phyloP scores from a whole-genome alignment of 92 coral and sea anemone species.

The Paragorgia papillata region DNA sequence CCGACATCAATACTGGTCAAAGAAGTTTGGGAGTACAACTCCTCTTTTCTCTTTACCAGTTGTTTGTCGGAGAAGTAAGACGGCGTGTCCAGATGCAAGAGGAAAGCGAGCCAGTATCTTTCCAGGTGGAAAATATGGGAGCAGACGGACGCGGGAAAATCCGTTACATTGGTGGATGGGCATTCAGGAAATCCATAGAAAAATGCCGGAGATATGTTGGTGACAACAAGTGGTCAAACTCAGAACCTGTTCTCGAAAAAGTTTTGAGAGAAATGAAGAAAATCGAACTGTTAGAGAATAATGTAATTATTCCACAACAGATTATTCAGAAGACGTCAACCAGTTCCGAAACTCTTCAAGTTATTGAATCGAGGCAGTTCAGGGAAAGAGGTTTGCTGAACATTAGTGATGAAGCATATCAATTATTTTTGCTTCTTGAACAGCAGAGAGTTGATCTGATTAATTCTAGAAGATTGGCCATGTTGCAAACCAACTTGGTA shows the following conservation, averaged over 20 bases:
- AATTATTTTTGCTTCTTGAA: conserved; percentile 47
- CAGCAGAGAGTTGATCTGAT: conserved; percentile 15
- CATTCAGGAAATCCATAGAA: neutral
- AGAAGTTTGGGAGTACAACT: neutral
- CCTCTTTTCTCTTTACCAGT: neutral
- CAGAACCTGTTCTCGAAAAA: neutral
- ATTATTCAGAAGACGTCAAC: neutral
- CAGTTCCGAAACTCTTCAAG: conserved; percentile 35
- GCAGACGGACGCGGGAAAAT: conserved; percentile 34
- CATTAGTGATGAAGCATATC: conserved; percentile 43
- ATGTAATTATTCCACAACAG: neutral
- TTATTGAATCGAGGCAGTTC: conserved; percentile 58
- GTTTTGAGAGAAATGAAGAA: neutral
- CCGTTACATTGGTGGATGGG: conserved; percentile 43
- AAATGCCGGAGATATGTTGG: conserved; percentile 10
- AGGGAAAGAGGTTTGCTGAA: conserved; percentile 60
- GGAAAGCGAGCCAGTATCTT: neutral
- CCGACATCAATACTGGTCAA: too few relatives aligned
- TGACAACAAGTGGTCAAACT: conserved; percentile 19
- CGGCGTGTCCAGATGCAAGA: neutral
- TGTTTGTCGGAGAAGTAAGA: neutral
- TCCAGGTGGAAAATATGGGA: conserved; percentile 22
- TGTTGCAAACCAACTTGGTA: conserved; percentile 20
- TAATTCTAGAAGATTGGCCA: neutral
- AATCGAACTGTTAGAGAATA: conserved; percentile 30